Percentiles rank a stretch among this genome's conserved stretches.
Conservation (phyloP, 2,888 invertebrate species). For the Drosophila siamana region DNA sequence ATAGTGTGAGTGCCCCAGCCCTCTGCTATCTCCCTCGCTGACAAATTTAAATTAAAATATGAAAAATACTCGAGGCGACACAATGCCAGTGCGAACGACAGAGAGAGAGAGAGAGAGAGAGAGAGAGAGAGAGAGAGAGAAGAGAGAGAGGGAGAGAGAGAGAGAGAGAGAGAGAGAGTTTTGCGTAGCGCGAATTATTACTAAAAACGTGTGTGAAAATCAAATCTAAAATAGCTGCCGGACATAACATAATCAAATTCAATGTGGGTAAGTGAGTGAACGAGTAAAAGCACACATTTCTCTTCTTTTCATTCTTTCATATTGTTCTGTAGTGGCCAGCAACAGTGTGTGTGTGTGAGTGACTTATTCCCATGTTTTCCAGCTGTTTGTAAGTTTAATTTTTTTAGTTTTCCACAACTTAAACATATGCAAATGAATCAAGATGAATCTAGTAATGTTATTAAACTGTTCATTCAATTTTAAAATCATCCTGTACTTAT, state of each 20-base stretch:
- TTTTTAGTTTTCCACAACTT: no score
- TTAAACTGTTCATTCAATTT: no score
- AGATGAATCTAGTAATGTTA: no score
- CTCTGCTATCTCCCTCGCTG: constrained; percentile 28
- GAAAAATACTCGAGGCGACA: constrained; percentile 66
- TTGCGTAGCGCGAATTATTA: constrained; percentile 24
- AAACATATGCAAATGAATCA: no score
- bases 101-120: not conserved
- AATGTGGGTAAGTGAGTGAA: constrained; percentile 32
- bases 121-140: not conserved
- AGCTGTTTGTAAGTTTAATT: constrained; percentile 19
- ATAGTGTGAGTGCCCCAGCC: constrained; percentile 14
- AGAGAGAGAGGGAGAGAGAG: not conserved
- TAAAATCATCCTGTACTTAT: no score
- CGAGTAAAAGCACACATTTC: constrained; percentile 7
- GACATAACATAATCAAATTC: constrained; percentile 77
- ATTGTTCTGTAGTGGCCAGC: not conserved
- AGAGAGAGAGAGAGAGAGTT: constrained; percentile 1
- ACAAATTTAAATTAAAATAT: constrained; percentile 80
- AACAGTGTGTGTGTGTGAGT: not conserved
- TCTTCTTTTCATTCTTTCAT: not conserved
- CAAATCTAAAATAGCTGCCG: constrained; percentile 80
- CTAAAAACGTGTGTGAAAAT: constrained; percentile 63
- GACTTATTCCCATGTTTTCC: constrained; percentile 11
- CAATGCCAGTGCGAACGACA: constrained; percentile 2